A percentile compares a stretch with the other conserved stretches of the same genome.
These are phyloP conservation scores for Piezodorus guildinii DNA, from an alignment of 1,140 invertebrate genomes.

Conservation along the genomic window DNA sequence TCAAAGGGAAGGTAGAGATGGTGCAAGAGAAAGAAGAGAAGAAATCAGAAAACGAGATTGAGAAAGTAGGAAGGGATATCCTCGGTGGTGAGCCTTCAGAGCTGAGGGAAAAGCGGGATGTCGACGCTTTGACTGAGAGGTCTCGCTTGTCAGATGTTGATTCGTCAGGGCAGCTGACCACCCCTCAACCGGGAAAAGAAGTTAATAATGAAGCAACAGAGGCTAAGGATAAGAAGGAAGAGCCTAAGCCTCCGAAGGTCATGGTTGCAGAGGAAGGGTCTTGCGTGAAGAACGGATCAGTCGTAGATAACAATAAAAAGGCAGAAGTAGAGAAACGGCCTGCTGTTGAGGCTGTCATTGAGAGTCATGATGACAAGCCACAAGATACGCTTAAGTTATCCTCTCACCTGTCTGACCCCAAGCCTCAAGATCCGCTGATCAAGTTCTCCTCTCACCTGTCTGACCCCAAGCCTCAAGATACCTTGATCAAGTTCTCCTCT, in stretches of 20 bases:
- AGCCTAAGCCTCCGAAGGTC: neutral
- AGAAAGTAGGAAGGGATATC: constrained; percentile 8
- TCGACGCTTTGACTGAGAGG: neutral
- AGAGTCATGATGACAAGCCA: too few relatives aligned
- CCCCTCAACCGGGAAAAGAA: constrained; percentile 11
- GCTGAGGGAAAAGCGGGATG: constrained; percentile 17
- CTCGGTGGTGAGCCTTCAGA: neutral
- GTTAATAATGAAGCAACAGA: constrained; percentile 7
- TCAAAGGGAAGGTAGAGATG: constrained; percentile 12
- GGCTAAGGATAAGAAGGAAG: neutral
- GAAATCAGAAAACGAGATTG: neutral
- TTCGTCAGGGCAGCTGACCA: neutral
- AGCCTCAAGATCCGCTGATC: constrained; percentile 8
- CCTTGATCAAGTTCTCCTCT: constrained; percentile 12
- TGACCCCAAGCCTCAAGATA: constrained; percentile 5
- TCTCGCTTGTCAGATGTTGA: too few relatives aligned
- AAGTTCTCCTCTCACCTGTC: constrained; percentile 16
- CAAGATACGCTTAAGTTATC: constrained; percentile 9
- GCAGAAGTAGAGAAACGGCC: constrained; percentile 13
- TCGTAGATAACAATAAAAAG: constrained; percentile 2
- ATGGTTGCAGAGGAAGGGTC: neutral
- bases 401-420: constrained; percentile 13
- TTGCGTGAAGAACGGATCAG: constrained; percentile 8
- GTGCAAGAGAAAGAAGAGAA: neutral
- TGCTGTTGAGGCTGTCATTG: neutral